Evolutionary conservation across 2,797 vertebrate genomes (phyloP).

Genomic region (Thalassophryne amazonica): DNA sequence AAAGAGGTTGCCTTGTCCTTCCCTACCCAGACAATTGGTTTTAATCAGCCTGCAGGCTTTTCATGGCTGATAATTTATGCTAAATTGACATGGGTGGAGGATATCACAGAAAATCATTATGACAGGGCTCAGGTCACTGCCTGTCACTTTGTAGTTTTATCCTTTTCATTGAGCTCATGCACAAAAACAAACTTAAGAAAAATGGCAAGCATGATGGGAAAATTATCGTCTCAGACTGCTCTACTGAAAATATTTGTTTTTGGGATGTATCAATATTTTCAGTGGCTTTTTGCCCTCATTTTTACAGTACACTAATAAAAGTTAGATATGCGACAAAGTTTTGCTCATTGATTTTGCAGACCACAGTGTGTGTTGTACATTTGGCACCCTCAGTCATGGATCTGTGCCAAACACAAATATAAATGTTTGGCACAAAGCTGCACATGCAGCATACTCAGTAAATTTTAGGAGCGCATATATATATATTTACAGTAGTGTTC

Average conservation of each 20-base stretch:
- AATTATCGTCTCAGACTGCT: neutral
- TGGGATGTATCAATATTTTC: no score
- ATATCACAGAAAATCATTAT: constrained; percentile 79
- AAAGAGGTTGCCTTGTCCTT: constrained; percentile 83
- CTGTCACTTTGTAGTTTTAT: constrained; percentile 66
- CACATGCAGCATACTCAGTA: no score
- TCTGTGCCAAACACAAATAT: no score
- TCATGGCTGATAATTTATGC: constrained; percentile 82
- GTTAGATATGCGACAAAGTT: no score
- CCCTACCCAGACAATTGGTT: constrained; percentile 82
- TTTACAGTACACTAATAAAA: no score
- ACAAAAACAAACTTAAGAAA: constrained; percentile 40
- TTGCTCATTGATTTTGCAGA: no score
- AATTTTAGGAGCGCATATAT: no score
- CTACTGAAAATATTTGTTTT: neutral
- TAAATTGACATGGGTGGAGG: constrained; percentile 80
- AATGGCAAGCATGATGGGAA: constrained; percentile 20
- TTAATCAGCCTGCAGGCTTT: constrained; percentile 83
- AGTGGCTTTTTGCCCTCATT: no score
- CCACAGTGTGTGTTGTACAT: no score
- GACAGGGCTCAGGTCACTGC: constrained; percentile 70
- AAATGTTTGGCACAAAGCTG: no score
- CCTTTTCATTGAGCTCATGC: constrained; percentile 28
- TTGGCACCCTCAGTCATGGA: no score
- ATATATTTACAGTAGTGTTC: no score